A percentile compares a stretch with the other conserved stretches of the same genome.
Evolutionary conservation across 2,113 vertebrate genomes (phyloP).

Genomic region (Passer montanus): DNA sequence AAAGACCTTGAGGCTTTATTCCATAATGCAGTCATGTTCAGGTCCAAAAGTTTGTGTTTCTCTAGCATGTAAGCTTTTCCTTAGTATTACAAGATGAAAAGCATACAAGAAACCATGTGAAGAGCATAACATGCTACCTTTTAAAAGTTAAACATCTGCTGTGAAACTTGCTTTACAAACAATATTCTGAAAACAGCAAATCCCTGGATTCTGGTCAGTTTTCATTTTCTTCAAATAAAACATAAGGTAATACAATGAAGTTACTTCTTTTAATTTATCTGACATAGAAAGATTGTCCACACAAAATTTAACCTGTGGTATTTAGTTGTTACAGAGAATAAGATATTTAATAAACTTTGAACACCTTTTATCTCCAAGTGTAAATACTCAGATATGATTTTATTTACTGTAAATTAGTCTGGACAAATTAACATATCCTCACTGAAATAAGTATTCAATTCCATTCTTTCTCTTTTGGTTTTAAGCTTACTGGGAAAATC

Average conservation of each 20-base stretch:
- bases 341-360: neutral
- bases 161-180: neutral
- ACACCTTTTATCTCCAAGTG: neutral
- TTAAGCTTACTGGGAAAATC: constrained; percentile 80
- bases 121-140: neutral
- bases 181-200: neutral
- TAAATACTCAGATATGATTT: neutral
- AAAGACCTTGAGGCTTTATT: neutral
- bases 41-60: neutral
- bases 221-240: neutral
- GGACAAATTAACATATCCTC: neutral
- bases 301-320: neutral
- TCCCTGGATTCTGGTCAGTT: neutral
- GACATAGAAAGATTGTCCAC: neutral
- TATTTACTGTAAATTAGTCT: neutral
- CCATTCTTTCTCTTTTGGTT: constrained; percentile 35
- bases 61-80: neutral
- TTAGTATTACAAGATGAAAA: neutral
- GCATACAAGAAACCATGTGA: neutral
- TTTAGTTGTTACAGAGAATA: neutral
- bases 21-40: neutral
- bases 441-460: neutral
- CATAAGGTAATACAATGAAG: neutral
- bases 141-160: neutral
- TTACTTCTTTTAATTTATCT: neutral